Percentiles rank a stretch among this genome's conserved stretches.
Evolutionary conservation across 2,113 vertebrate genomes (phyloP).

Genomic region (Lasiurus cinereus): DNA sequence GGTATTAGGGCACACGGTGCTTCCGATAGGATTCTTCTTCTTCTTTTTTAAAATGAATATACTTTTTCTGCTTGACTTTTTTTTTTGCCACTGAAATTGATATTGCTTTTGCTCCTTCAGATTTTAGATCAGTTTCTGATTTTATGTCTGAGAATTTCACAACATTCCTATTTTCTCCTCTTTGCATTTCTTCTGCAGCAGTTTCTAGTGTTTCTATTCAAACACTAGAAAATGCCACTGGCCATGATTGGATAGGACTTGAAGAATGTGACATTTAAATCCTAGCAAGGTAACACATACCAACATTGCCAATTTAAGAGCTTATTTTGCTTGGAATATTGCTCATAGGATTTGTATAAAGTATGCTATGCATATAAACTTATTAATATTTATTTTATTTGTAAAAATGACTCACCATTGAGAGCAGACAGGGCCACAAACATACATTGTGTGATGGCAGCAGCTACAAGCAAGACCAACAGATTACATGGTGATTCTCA

Average conservation of each 20-base stretch:
- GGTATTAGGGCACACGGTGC: not conserved
- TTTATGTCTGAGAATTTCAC: conserved; percentile 47
- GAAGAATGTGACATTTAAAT: conserved; percentile 59
- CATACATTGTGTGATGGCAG: not conserved
- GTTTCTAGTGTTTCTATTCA: conserved; percentile 22
- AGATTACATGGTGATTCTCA: not conserved
- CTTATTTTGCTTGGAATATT: conserved; percentile 69
- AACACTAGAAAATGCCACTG: conserved; percentile 60
- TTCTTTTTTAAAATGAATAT: not conserved
- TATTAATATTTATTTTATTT: conserved; percentile 76
- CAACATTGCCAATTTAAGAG: conserved; percentile 66
- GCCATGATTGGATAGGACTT: conserved; percentile 39
- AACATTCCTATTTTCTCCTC: conserved; percentile 32
- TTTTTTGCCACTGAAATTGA: conserved; percentile 24
- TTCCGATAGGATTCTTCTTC: conserved; percentile 24
- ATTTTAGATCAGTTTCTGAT: conserved; percentile 54
- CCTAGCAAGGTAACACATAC: conserved; percentile 51
- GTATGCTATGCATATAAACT: conserved; percentile 48
- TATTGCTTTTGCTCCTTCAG: conserved; percentile 43
- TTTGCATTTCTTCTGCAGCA: conserved; percentile 51
- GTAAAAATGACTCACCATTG: conserved; percentile 57
- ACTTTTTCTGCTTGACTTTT: not conserved
- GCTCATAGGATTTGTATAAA: conserved; percentile 64
- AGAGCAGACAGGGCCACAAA: conserved; percentile 37
- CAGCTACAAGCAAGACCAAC: not conserved